Evolutionary conservation across 2,113 vertebrate genomes (phyloP), one percentile per base, ranked within the genome.

Genomic region (Upupa epops): DNA sequence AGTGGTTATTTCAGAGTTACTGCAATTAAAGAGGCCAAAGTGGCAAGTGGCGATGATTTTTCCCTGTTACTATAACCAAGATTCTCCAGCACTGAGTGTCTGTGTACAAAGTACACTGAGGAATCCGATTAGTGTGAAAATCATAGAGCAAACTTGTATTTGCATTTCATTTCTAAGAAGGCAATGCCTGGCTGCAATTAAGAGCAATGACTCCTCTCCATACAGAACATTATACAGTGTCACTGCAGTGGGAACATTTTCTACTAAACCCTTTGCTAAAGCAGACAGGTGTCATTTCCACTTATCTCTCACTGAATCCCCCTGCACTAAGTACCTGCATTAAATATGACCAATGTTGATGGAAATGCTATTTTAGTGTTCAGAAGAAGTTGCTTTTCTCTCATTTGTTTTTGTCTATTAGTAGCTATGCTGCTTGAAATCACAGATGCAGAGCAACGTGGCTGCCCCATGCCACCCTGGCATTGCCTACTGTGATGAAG

Each of bases 261-360:
- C 87, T 89, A n/a, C 59, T 21, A 66, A 93, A 92, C 54, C 49
- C 78, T 69, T 92, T 61, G 63, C 87, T 89, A 75, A 83, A 72
- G 83, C 76, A 95, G 88, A 93, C 54, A 86, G 90, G 88, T 90
- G 89, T 84, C 90, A 95, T 48, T 92, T 92, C 71, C 78, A 94
- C 52, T 75, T 83, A 54, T 73, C 8, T 20, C 36, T 46, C 74
- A 66, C 75, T 90, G 65, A 65, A 91, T 71, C 61, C 83, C 59
- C 64, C 45, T 81, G 77, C 64, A 92, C 19, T 25, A 87, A 72
- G 59, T 11, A 77, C 3, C 5, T 16, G 20, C 55, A 58, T 51
- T 83, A 89, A 88, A 46, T 54, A 79, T 17, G 54, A 72, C 75
- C 90, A 54, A 5, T 8, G 29, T 2, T 48, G 59, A 63, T 25